Percentiles rank a stretch among this genome's conserved stretches.
Conservation (phyloP, 1,140 invertebrate genomes). For the Pogonognathellus flavescens region DNA sequence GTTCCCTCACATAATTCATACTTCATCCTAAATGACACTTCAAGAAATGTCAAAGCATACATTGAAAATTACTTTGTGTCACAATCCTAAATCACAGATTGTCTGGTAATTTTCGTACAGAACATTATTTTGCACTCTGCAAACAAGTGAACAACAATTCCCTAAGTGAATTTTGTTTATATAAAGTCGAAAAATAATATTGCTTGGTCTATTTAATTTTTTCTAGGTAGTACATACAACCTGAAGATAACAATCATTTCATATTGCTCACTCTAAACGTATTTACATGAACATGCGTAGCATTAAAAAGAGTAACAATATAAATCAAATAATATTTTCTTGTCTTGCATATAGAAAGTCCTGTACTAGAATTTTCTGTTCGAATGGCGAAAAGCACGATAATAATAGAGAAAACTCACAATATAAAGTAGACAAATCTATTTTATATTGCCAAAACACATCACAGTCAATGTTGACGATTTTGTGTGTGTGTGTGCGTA, state of each 20-base stretch:
- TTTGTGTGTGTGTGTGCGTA: background rate
- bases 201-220: too few relatives aligned
- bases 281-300: too few relatives aligned
- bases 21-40: too few relatives aligned
- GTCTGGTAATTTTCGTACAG: background rate
- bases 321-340: too few relatives aligned
- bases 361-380: too few relatives aligned
- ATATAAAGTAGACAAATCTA: conserved; percentile 15
- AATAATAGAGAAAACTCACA: background rate
- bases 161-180: background rate
- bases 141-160: background rate
- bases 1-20: too few relatives aligned
- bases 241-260: too few relatives aligned
- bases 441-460: conserved; percentile 37
- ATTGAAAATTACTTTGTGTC: conserved; percentile 46
- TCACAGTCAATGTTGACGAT: conserved; percentile 17
- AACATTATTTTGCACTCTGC: conserved; percentile 35
- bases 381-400: too few relatives aligned
- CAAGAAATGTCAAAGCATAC: background rate
- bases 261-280: too few relatives aligned
- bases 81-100: background rate
- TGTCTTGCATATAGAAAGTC: too few relatives aligned
- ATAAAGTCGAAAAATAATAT: background rate
- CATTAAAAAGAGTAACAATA: too few relatives aligned
- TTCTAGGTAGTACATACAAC: background rate